Conservation (phyloP, 2,888 invertebrate species). For the Chloroclysta siterata region DNA sequence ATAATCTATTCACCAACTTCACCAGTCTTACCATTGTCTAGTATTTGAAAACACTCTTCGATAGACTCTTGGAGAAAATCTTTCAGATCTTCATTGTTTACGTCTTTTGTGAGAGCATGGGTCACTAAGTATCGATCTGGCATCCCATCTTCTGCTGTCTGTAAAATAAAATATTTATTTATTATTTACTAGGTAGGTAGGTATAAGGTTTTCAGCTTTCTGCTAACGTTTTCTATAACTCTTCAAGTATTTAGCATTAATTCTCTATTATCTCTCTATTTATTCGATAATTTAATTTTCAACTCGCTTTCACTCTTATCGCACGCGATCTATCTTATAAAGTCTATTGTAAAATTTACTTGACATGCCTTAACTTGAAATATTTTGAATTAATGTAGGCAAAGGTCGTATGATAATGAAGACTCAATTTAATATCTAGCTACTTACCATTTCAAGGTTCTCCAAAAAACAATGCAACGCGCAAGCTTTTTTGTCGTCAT, state of each 20-base stretch:
- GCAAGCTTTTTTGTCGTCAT: conserved; percentile 74
- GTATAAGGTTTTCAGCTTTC: no score
- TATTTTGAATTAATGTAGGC: no score
- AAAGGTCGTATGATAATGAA: no score
- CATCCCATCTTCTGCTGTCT: conserved; percentile 86
- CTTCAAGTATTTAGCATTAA: no score
- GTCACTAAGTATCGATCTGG: conserved; percentile 88
- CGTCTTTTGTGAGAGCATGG: conserved; percentile 85
- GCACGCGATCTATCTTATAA: no score
- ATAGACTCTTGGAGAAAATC: conserved; percentile 89
- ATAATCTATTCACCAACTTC: neutral
- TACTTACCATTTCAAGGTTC: conserved; percentile 87
- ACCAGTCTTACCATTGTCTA: conserved; percentile 72
- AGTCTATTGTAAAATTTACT: no score
- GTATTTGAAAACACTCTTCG: conserved; percentile 88
- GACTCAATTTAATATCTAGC: neutral
- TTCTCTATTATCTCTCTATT: no score
- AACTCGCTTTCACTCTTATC: no score
- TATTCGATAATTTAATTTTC: no score
- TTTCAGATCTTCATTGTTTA: conserved; percentile 86
- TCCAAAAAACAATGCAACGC: conserved; percentile 89
- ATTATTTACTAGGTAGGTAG: no score
- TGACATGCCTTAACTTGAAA: no score
- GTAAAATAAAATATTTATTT: conserved; percentile 19
- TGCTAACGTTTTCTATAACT: no score